Percentiles rank a stretch among this genome's conserved stretches.
These are phyloP conservation scores for Galaxias olidus DNA, from an alignment of 2,797 vertebrate species.

Conservation along the genomic window DNA sequence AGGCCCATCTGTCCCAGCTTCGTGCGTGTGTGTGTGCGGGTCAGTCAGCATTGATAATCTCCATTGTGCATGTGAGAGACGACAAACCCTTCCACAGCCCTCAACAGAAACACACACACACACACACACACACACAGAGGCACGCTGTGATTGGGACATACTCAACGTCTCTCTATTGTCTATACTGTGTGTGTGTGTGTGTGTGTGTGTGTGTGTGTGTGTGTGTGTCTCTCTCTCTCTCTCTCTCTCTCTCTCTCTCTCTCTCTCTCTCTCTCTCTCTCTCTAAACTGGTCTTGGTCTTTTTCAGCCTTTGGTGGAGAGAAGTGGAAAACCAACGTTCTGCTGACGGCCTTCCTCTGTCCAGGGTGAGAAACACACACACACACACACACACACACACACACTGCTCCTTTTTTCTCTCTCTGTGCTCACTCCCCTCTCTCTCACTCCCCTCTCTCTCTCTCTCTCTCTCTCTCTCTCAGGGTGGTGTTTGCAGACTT, in stretches of 20 bases:
- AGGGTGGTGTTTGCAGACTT: slow-evolving; percentile 94
- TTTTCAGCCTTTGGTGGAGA: slow-evolving; percentile 82
- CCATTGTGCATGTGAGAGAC: too few relatives aligned
- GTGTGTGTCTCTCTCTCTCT: too few relatives aligned
- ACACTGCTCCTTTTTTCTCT: not conserved
- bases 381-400: not conserved
- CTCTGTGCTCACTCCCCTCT: not conserved
- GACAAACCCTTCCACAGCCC: too few relatives aligned
- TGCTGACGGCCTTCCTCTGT: slow-evolving; percentile 91
- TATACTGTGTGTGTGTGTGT: not conserved
- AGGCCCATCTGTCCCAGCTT: not conserved
- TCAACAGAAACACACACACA: too few relatives aligned
- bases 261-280: too few relatives aligned
- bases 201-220: not conserved
- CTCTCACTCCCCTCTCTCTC: not conserved
- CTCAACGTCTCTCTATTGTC: too few relatives aligned
- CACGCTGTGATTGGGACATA: too few relatives aligned
- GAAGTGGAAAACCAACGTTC: slow-evolving; percentile 95
- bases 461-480: slow-evolving; percentile 3
- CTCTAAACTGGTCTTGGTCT: not conserved
- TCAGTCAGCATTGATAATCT: too few relatives aligned
- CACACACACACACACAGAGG: too few relatives aligned
- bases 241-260: too few relatives aligned
- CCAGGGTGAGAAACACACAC: slow-evolving; percentile 80
- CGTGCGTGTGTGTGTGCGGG: not conserved